Evolutionary conservation across 30 jellyfish, hydroid and myxozoan genomes (phyloP).

Genomic region (Hydractinia symbiolongicarpus): DNA sequence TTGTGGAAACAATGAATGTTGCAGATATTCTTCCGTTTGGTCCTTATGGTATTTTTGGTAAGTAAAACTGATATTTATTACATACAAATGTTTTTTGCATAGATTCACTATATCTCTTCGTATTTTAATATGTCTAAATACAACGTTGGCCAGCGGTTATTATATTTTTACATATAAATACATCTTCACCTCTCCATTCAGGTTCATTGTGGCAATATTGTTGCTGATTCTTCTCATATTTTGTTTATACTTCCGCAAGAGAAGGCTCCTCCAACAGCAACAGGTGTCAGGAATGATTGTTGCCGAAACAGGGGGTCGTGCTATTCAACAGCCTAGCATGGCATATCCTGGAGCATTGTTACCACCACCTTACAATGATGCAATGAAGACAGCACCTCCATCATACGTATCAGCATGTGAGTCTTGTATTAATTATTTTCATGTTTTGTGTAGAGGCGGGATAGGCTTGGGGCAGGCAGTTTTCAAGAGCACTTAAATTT

Average conservation of each 20-base stretch:
- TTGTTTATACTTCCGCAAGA: conserved; percentile 7
- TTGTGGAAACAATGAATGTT: conserved; percentile 36
- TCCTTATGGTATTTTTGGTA: conserved; percentile 15
- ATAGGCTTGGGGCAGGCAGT: no score
- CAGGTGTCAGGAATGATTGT: conserved; percentile 2
- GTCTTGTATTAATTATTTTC: no score
- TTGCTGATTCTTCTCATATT: background rate
- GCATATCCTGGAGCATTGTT: conserved; percentile 6
- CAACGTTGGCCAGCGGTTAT: background rate
- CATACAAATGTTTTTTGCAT: background rate
- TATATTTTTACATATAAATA: background rate
- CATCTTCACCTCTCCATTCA: background rate
- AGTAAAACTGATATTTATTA: background rate
- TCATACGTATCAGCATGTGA: background rate
- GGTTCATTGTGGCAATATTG: conserved; percentile 1
- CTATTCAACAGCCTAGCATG: background rate
- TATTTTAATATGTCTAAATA: no score
- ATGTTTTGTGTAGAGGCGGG: no score
- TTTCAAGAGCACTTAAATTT: no score
- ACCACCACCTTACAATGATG: conserved; percentile 6
- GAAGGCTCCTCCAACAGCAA: conserved; percentile 10
- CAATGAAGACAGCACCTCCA: background rate
- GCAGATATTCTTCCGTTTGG: conserved; percentile 18
- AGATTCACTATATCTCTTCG: background rate
- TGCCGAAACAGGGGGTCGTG: background rate